Conservation (phyloP, 2,888 invertebrate genomes). For the Sminthurides aquaticus region DNA sequence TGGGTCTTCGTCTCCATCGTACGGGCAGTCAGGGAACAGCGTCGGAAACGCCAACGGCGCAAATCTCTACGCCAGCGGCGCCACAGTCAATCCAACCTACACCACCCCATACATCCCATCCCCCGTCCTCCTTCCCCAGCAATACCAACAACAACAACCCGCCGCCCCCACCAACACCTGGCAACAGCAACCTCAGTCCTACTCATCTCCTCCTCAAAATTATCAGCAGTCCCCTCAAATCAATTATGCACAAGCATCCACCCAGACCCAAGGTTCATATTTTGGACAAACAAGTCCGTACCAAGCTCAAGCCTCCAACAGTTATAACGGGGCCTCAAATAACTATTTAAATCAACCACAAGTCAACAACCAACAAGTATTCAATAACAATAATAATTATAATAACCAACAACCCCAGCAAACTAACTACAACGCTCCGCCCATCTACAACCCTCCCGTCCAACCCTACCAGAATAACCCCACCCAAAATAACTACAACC, state of each 20-base stretch:
- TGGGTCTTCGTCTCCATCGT: constrained; percentile 21
- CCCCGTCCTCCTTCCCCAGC: not conserved
- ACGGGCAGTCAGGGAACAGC: constrained; percentile 9
- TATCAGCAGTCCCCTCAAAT: constrained; percentile 20
- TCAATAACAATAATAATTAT: constrained; percentile 4
- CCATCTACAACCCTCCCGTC: not conserved
- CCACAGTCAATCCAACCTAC: not conserved
- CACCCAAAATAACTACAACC: not conserved
- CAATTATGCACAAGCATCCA: constrained; percentile 12
- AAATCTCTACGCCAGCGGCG: constrained; percentile 27
- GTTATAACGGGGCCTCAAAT: constrained; percentile 40
- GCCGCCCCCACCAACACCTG: not conserved
- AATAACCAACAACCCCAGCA: not conserved
- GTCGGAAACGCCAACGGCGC: not conserved
- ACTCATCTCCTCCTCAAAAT: constrained; percentile 2
- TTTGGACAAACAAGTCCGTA: constrained; percentile 8
- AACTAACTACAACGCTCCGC: not conserved
- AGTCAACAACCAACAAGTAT: too few species aligned
- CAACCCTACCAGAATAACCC: not conserved
- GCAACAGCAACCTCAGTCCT: not conserved
- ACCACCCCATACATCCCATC: constrained; percentile 10
- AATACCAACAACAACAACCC: not conserved
- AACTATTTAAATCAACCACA: constrained; percentile 34
- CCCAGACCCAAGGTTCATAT: constrained; percentile 25
- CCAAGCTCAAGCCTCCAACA: constrained; percentile 26